Conservation (phyloP, 2,113 vertebrate species). For the Sylvia atricapilla region DNA sequence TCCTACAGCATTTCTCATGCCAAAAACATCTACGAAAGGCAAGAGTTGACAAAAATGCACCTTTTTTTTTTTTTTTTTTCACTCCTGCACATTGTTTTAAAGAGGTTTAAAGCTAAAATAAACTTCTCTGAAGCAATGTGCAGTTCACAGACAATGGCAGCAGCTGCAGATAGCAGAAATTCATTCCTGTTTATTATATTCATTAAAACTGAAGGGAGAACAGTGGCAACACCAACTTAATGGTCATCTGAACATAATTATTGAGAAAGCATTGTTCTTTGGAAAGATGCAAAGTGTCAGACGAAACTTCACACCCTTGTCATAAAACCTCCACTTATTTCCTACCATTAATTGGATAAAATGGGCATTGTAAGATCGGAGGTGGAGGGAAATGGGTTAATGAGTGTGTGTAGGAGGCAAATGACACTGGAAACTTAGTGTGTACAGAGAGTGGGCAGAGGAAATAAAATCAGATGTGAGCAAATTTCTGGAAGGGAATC, state of each 20-base stretch:
- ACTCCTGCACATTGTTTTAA: conserved; percentile 37
- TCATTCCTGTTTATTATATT: conserved; percentile 59
- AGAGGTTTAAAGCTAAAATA: conserved; percentile 60
- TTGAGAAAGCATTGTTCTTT: conserved; percentile 51
- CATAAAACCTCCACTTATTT: conserved; percentile 48
- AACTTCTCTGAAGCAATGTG: neutral
- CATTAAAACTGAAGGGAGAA: conserved; percentile 48
- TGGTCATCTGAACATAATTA: conserved; percentile 52
- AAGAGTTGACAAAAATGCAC: neutral
- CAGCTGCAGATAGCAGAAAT: conserved; percentile 54
- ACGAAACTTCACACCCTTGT: conserved; percentile 41
- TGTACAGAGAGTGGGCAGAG: conserved; percentile 72
- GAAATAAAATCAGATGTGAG: conserved; percentile 74
- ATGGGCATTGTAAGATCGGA: neutral
- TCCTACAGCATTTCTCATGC: neutral
- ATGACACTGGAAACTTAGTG: conserved; percentile 73
- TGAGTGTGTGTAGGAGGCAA: conserved; percentile 59
- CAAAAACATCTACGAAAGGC: conserved; percentile 24
- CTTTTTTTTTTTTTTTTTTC: neutral
- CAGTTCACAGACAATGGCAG: conserved; percentile 41
- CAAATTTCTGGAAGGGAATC: conserved; percentile 60
- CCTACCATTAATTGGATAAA: conserved; percentile 51
- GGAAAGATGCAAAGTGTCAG: conserved; percentile 27
- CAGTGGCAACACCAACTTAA: conserved; percentile 31
- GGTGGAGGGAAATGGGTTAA: conserved; percentile 49